These are phyloP conservation scores for Steinernema carpocapsae DNA, from an alignment of 2,888 invertebrate species.

Conservation along the genomic window DNA sequence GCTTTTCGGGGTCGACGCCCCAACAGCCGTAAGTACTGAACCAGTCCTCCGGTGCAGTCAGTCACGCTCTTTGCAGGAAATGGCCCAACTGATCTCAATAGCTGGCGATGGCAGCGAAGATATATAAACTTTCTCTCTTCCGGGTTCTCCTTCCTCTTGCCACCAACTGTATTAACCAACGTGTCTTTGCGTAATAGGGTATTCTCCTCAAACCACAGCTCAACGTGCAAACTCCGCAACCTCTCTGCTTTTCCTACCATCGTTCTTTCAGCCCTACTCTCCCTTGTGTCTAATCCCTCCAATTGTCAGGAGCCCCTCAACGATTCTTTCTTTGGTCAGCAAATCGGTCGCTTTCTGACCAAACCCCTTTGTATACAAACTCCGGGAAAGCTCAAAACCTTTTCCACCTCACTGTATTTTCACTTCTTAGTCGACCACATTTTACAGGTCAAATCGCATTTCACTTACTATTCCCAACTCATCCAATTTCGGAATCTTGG, in stretches of 20 bases:
- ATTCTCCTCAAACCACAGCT: conserved; percentile 16
- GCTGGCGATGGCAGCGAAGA: conserved; percentile 31
- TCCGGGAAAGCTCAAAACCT: neutral
- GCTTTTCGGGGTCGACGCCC: conserved; percentile 26
- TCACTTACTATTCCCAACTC: neutral
- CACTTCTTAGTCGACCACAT: neutral
- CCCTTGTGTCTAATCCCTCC: conserved; percentile 14
- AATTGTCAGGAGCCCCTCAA: conserved; percentile 22
- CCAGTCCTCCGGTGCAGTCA: neutral
- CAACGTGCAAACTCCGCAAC: conserved; percentile 32
- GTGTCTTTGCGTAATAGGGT: conserved; percentile 29
- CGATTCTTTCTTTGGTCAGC: conserved; percentile 27
- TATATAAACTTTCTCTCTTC: neutral
- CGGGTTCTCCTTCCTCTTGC: conserved; percentile 23
- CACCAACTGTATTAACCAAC: neutral
- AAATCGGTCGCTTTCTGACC: conserved; percentile 27
- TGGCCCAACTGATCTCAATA: conserved; percentile 33
- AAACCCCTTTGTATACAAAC: conserved; percentile 6
- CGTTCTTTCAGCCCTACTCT: conserved; percentile 15
- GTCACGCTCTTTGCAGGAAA: conserved; percentile 6
- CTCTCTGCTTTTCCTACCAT: conserved; percentile 28
- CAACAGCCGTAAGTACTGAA: conserved; percentile 20
- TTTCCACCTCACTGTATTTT: neutral
- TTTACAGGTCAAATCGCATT: conserved; percentile 32
- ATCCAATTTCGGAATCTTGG: conserved; percentile 17